Percentiles rank a stretch among this genome's conserved stretches.
Conservation (phyloP, 2,113 vertebrate genomes). For the Cheirogaleus medius region DNA sequence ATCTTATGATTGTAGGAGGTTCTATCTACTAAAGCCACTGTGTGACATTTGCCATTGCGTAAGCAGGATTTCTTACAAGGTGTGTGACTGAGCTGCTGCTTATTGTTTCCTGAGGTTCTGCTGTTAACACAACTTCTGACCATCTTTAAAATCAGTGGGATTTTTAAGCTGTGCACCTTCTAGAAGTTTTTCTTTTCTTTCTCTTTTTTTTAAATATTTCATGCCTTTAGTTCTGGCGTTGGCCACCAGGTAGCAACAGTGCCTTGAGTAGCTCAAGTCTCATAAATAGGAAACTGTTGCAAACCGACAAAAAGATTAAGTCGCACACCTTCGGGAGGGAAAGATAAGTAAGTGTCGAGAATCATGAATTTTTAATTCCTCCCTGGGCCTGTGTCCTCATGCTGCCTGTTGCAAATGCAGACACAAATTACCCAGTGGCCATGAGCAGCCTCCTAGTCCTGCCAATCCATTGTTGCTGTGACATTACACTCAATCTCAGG, state of each 20-base stretch:
- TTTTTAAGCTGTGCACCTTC: constrained; percentile 25
- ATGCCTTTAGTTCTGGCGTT: not conserved
- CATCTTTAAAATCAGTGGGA: not conserved
- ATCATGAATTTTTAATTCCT: not conserved
- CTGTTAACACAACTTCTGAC: not conserved
- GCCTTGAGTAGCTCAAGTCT: not conserved
- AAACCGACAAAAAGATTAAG: not conserved
- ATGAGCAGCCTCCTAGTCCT: not conserved
- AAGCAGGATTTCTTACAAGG: not conserved
- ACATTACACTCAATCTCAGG: not conserved
- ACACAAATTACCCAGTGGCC: too few species aligned
- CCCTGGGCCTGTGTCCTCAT: not conserved
- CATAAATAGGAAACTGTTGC: not conserved
- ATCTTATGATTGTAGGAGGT: not conserved
- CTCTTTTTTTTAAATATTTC: not conserved
- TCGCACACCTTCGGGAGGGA: not conserved
- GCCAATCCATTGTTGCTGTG: not conserved
- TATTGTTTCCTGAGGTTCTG: not conserved
- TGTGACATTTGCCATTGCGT: not conserved
- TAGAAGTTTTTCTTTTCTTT: not conserved
- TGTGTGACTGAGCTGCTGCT: not conserved
- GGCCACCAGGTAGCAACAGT: not conserved
- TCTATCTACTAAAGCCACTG: not conserved
- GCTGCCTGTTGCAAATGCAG: not conserved
- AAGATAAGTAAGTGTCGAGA: not conserved